phyloP scores from a whole-genome alignment of 2,888 invertebrate species.

The Yponomeuta plumbellus region DNA sequence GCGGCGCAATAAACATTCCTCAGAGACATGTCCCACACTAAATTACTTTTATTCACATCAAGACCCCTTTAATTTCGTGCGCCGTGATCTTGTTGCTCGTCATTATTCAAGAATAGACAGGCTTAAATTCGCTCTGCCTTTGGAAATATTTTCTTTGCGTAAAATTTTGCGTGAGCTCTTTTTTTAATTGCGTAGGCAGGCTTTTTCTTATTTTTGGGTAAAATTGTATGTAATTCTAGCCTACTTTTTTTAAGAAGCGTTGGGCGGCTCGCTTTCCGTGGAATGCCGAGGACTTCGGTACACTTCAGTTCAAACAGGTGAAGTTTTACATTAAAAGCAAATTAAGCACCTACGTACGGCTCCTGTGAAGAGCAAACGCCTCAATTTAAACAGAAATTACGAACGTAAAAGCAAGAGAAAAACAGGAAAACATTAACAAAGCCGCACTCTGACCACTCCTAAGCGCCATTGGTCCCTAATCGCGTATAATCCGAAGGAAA shows the following conservation, averaged over 20 bases:
- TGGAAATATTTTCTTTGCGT: constrained; percentile 5
- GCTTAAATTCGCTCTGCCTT: constrained; percentile 5
- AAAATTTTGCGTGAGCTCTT: background rate
- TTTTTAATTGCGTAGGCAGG: background rate
- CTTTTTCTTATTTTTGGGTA: background rate
- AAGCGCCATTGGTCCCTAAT: constrained; percentile 23
- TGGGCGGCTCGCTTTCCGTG: background rate
- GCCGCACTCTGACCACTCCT: constrained; percentile 13
- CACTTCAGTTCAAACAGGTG: background rate
- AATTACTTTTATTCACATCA: constrained; percentile 49
- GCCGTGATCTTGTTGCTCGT: constrained; percentile 26
- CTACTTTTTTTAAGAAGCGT: background rate
- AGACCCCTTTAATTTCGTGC: constrained; percentile 39
- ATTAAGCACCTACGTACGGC: background rate
- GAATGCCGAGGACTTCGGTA: background rate
- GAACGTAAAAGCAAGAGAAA: constrained; percentile 1
- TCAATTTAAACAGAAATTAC: background rate
- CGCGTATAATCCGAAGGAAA: constrained; percentile 23
- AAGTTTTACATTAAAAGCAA: background rate
- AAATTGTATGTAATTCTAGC: background rate
- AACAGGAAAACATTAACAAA: constrained; percentile 16
- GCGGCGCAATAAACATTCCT: constrained; percentile 50
- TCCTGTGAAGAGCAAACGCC: background rate
- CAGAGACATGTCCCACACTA: constrained; percentile 38
- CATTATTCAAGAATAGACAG: constrained; percentile 10